Evolutionary conservation across 2,113 vertebrate species (phyloP).

Genomic region (Pseudonaja textilis): DNA sequence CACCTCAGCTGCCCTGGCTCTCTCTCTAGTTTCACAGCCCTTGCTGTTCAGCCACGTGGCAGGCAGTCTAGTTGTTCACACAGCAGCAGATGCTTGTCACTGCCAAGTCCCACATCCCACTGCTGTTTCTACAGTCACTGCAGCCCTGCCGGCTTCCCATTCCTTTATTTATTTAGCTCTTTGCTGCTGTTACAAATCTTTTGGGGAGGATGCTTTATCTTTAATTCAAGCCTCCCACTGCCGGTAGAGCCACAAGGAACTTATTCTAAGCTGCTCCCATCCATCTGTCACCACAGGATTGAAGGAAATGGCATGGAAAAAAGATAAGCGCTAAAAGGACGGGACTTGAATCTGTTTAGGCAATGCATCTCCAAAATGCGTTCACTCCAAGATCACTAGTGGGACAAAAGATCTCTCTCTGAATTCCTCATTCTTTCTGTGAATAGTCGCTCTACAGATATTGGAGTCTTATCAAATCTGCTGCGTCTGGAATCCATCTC

Average conservation of each 20-base stretch:
- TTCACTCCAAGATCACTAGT: background rate
- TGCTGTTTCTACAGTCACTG: constrained; percentile 15
- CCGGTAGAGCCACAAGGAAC: background rate
- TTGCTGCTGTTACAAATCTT: constrained; percentile 27
- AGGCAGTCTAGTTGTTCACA: constrained; percentile 15
- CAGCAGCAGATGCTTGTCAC: constrained; percentile 12
- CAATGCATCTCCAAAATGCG: background rate
- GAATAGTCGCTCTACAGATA: background rate
- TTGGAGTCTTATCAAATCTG: background rate
- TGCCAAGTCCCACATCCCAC: constrained; percentile 27
- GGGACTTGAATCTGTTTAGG: background rate
- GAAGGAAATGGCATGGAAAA: background rate
- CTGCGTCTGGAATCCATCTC: background rate
- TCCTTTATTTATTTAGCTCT: constrained; percentile 16
- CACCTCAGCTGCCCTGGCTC: background rate
- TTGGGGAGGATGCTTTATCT: constrained; percentile 16
- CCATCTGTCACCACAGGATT: background rate
- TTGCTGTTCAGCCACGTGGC: constrained; percentile 20
- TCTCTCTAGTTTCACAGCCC: background rate
- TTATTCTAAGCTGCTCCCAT: background rate
- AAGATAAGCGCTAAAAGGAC: background rate
- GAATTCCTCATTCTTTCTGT: background rate
- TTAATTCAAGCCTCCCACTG: constrained; percentile 9
- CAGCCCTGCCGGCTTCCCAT: constrained; percentile 5
- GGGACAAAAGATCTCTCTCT: background rate